Evolutionary conservation across 2,113 vertebrate genomes (phyloP).

Genomic region (Puntigrus tetrazona): DNA sequence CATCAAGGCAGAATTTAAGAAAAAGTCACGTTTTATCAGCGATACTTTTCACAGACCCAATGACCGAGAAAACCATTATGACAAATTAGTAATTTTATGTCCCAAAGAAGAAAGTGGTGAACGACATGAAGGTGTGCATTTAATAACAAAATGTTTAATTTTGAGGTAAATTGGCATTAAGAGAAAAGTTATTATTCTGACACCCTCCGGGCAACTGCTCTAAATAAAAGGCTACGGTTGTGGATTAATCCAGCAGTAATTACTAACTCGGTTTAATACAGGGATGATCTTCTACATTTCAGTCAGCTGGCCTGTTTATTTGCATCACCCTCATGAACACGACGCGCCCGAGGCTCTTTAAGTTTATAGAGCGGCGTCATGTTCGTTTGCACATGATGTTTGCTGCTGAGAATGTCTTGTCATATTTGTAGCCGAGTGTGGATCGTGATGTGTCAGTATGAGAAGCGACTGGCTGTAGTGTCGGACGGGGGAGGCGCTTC

Average conservation of each 20-base stretch:
- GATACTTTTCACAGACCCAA: not conserved
- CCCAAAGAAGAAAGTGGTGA: not conserved
- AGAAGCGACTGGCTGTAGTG: constrained; percentile 14
- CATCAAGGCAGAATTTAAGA: not conserved
- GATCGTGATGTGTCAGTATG: constrained; percentile 26
- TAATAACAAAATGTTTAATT: not conserved
- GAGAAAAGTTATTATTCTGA: not conserved
- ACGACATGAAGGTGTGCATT: not conserved
- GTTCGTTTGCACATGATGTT: not conserved
- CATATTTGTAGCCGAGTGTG: constrained; percentile 28
- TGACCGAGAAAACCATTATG: not conserved
- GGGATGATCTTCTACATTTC: not conserved
- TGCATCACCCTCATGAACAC: not conserved
- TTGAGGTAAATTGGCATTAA: not conserved
- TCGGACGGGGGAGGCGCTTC: constrained; percentile 58
- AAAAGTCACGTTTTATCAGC: not conserved
- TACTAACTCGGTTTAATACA: not conserved
- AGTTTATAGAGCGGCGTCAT: not conserved
- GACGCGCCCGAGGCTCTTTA: not conserved
- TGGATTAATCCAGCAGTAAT: not conserved
- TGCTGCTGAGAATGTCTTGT: constrained; percentile 14
- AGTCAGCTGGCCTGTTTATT: not conserved
- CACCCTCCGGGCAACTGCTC: not conserved
- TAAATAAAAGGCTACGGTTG: not conserved
- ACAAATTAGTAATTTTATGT: not conserved